These are phyloP conservation scores for Platichthys flesus DNA, from an alignment of 2,113 vertebrate genomes.

Conservation along the genomic window DNA sequence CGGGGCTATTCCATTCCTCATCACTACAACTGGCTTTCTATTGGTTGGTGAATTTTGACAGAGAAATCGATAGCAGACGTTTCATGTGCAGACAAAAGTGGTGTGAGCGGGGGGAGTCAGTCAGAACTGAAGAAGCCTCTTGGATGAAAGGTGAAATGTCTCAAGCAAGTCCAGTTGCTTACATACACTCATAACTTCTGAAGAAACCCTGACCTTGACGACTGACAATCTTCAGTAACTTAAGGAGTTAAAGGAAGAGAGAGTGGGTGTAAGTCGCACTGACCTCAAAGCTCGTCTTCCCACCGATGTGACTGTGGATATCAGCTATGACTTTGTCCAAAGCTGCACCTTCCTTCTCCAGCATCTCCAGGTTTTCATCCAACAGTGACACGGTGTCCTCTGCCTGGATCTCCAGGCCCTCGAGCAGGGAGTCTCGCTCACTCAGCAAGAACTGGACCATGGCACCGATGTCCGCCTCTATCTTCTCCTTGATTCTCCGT, in stretches of 20 bases:
- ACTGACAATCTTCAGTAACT: too few relatives aligned
- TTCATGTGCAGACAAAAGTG: too few relatives aligned
- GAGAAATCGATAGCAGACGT: too few relatives aligned
- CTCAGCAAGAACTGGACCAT: conserved; percentile 84
- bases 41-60: too few relatives aligned
- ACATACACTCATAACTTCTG: too few relatives aligned
- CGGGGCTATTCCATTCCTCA: too few relatives aligned
- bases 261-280: neutral
- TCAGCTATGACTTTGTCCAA: conserved; percentile 75
- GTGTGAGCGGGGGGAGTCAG: too few relatives aligned
- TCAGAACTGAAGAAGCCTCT: too few relatives aligned
- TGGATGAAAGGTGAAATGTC: too few relatives aligned
- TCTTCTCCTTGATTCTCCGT: conserved; percentile 81
- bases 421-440: conserved; percentile 82
- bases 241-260: too few relatives aligned
- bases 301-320: conserved; percentile 74
- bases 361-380: conserved; percentile 78
- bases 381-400: conserved; percentile 69
- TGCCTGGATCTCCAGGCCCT: conserved; percentile 79
- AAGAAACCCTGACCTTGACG: too few relatives aligned
- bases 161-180: neutral
- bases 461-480: conserved; percentile 80
- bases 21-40: too few relatives aligned
- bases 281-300: conserved; percentile 79
- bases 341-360: conserved; percentile 59